A percentile compares a stretch with the other conserved stretches of the same genome.
Conservation (phyloP, 2,113 vertebrate species). For the Pontoporia blainvillei region DNA sequence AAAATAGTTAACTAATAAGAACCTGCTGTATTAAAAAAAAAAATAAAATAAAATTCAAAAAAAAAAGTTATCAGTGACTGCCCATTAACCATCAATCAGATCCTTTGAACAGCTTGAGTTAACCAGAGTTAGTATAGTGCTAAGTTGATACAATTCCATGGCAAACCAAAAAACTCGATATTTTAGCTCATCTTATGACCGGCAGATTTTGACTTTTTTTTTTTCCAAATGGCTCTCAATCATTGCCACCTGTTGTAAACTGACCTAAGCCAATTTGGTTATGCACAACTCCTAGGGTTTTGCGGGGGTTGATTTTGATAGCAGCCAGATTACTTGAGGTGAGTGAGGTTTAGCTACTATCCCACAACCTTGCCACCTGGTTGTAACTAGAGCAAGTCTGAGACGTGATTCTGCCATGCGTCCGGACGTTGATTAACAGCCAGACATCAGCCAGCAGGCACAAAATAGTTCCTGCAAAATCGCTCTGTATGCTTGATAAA, state of each 20-base stretch:
- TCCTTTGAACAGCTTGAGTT: neutral
- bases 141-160: neutral
- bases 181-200: neutral
- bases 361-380: neutral
- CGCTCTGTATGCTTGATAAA: neutral
- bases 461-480: neutral
- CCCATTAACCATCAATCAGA: neutral
- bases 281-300: neutral
- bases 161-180: neutral
- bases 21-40: no score
- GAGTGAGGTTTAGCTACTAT: neutral
- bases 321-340: neutral
- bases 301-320: neutral
- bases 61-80: neutral
- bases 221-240: neutral
- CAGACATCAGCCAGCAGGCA: neutral
- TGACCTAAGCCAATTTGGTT: neutral
- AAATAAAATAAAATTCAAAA: no score
- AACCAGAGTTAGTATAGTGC: neutral
- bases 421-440: neutral
- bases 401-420: neutral
- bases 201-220: neutral
- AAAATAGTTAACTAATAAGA: no score
- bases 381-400: neutral
- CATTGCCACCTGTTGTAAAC: slow-evolving; percentile 1